These are phyloP conservation scores for Microctenopoma lineatum DNA, from an alignment of 2,797 vertebrate genomes.

Conservation along the genomic window DNA sequence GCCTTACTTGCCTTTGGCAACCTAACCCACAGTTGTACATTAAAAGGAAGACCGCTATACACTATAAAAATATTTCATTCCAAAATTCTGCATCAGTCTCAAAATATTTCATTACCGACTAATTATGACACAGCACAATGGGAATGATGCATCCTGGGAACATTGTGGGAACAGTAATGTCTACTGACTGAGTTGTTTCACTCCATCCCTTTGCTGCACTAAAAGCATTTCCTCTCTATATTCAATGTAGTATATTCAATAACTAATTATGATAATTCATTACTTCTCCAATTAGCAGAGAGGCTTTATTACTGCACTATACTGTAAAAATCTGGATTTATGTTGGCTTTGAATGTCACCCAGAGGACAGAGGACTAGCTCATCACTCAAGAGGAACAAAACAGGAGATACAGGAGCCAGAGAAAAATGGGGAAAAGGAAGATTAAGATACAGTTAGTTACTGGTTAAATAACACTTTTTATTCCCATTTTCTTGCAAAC, in stretches of 20 bases:
- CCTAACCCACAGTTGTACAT: constrained; percentile 68
- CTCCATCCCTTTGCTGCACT: constrained; percentile 72
- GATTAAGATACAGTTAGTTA: constrained; percentile 71
- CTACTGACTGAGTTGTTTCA: constrained; percentile 13
- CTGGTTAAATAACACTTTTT: constrained; percentile 70
- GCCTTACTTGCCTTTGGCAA: constrained; percentile 77
- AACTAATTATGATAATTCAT: constrained; percentile 99
- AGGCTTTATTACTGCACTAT: constrained; percentile 96
- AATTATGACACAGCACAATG: constrained; percentile 9
- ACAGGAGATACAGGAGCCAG: constrained; percentile 76
- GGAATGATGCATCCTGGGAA: constrained; percentile 4
- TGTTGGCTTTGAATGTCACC: constrained; percentile 99
- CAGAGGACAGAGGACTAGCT: constrained; percentile 94
- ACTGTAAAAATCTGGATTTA: constrained; percentile 99
- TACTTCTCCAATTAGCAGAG: constrained; percentile 99
- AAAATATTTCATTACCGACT: constrained; percentile 26
- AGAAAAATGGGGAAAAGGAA: constrained; percentile 67
- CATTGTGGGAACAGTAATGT: constrained; percentile 1
- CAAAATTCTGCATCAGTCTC: constrained; percentile 22
- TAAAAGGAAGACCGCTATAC: constrained; percentile 47
- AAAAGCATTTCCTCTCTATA: constrained; percentile 87
- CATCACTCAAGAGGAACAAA: constrained; percentile 96
- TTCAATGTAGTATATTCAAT: constrained; percentile 98
- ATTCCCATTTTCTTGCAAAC: constrained; percentile 72
- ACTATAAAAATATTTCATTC: constrained; percentile 39